Evolutionary conservation across 2,113 vertebrate genomes (phyloP).

Genomic region (Micronisus gabar): DNA sequence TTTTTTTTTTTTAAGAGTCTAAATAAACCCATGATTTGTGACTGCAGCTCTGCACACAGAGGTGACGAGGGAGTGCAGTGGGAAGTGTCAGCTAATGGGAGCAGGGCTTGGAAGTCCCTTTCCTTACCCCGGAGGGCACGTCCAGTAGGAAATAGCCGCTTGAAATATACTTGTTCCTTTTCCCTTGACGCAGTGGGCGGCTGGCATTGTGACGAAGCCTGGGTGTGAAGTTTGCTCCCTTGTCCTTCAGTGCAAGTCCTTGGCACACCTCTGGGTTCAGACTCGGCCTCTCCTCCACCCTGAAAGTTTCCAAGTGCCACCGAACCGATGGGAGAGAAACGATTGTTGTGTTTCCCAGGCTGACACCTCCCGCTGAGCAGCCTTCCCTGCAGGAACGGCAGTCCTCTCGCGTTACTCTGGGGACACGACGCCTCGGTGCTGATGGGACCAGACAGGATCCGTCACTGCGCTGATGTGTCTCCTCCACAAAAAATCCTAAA

Average conservation of each 20-base stretch:
- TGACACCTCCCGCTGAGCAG: conserved; percentile 50
- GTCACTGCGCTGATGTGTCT: conserved; percentile 42
- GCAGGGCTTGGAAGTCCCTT: not conserved
- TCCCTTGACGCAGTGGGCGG: not conserved
- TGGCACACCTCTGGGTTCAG: conserved; percentile 16
- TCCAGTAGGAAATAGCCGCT: conserved; percentile 17
- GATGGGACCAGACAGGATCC: conserved; percentile 66
- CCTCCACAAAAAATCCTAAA: conserved; percentile 51
- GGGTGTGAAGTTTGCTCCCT: not conserved
- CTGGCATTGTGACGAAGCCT: rapidly evolving
- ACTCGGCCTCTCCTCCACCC: not conserved
- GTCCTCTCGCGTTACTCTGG: conserved; percentile 27
- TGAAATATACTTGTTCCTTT: not conserved
- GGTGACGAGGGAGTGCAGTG: not conserved
- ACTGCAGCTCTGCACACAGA: not conserved
- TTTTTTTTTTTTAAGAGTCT: not conserved
- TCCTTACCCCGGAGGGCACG: not conserved
- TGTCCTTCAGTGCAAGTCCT: not conserved
- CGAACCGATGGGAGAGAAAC: conserved; percentile 5
- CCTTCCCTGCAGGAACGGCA: conserved; percentile 45
- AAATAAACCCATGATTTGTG: not conserved
- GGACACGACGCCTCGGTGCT: not conserved
- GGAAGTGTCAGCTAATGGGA: not conserved
- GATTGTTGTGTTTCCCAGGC: conserved; percentile 28
- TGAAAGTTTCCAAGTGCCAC: conserved; percentile 31